These are phyloP conservation scores for Drosophila tani DNA, from an alignment of 1,140 invertebrate species.

Conservation along the genomic window DNA sequence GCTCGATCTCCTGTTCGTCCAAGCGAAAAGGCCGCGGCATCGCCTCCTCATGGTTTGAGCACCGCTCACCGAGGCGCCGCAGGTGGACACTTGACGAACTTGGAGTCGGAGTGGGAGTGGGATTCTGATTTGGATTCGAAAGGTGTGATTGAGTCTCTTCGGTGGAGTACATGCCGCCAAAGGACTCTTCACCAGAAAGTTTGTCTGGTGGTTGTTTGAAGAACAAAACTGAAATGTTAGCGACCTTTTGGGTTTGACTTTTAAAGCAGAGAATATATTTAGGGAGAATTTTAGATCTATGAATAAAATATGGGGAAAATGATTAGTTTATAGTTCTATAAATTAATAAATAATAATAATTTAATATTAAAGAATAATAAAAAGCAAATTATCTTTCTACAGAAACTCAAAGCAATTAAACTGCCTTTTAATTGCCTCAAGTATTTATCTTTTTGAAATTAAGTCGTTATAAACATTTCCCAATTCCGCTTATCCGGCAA, in stretches of 20 bases:
- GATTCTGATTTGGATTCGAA: background rate
- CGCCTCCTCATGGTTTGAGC: background rate
- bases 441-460: conserved; percentile 2
- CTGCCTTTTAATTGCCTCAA: conserved; percentile 4
- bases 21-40: too few relatives aligned
- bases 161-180: background rate
- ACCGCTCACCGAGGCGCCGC: too few relatives aligned
- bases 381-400: background rate
- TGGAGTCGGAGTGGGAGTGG: background rate
- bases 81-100: background rate
- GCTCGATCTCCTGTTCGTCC: background rate
- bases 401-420: background rate
- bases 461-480: conserved; percentile 10
- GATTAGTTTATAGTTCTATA: too few relatives aligned
- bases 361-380: too few relatives aligned
- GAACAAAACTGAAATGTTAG: too few relatives aligned
- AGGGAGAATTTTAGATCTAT: background rate
- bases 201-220: background rate
- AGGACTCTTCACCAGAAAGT: background rate
- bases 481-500: background rate
- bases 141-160: background rate
- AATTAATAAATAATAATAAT: too few relatives aligned
- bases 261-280: background rate
- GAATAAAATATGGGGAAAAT: too few relatives aligned
- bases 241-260: background rate